phyloP scores from a whole-genome alignment of 2,888 invertebrate species.

The Lasioglossum zephyrum region DNA sequence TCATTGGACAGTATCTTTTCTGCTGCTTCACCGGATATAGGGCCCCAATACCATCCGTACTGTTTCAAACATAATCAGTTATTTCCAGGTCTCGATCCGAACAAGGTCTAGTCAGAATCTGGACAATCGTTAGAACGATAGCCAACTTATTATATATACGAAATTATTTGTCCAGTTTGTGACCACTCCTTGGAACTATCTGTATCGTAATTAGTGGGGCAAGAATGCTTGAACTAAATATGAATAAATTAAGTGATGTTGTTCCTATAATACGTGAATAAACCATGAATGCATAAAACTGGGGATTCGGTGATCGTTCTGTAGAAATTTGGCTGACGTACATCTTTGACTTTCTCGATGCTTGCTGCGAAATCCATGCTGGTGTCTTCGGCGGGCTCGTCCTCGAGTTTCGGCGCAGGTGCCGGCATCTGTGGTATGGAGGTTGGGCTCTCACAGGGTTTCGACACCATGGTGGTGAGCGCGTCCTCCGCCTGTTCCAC shows the following conservation, averaged over 20 bases:
- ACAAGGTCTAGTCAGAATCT: not conserved
- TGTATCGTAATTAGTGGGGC: not conserved
- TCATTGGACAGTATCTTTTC: conserved; percentile 96
- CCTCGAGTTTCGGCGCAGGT: conserved; percentile 85
- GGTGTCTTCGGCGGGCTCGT: conserved; percentile 84
- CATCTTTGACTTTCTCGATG: conserved; percentile 97
- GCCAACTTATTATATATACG: not conserved
- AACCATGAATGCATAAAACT: not conserved
- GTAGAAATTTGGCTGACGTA: conserved; percentile 85
- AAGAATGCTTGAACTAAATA: not conserved
- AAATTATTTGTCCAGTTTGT: not conserved
- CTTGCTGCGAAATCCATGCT: conserved; percentile 95
- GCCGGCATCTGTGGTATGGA: conserved; percentile 76
- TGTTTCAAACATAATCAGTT: conserved; percentile 80
- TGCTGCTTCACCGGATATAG: conserved; percentile 95
- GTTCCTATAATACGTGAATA: not conserved
- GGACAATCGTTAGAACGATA: not conserved
- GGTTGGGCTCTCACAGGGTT: conserved; percentile 78
- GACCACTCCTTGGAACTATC: not conserved
- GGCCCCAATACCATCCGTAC: conserved; percentile 99
- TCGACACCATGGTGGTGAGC: conserved; percentile 76
- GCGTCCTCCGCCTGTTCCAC: conserved; percentile 83
- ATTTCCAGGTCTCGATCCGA: not conserved
- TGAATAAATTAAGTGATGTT: not conserved
- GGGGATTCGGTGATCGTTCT: no score